Base-by-base conservation (phyloP, 2,888 invertebrate species). In the Chouioia cunea region DNA sequence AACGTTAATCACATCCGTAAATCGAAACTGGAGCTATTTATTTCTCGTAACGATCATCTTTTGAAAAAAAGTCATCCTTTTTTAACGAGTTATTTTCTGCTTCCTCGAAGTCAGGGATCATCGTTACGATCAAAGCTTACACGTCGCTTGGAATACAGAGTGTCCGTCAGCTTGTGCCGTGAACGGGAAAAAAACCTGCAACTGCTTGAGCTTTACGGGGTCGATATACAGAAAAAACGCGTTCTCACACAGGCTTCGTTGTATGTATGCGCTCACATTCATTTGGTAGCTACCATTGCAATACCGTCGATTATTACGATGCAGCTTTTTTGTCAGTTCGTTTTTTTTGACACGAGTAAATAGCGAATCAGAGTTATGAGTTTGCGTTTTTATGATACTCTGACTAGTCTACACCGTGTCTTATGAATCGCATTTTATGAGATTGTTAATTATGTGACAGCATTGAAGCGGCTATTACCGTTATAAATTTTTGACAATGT, bases 81-180 rank as follows among this genome's bases (percentile, higher is more conserved):
- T 44, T 23, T 44, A 10, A 46, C 4, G 22, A 14, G 46, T 14
- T 23, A 18, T 6, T 52, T 15, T 23, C 4, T 56, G 50, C 22
- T 60, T 22, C 16, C 15, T 54, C 8, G 54, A 54, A 64, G 64
- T 64, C 70, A 59, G 46, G 64, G 59, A 65, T 70, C 59, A 70
- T 70, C 64, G 59, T 65, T 64, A 48, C 57, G 36, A 69, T 63
- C 64, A 48, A 22, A 53, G 20, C 46, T 50, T 15, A 1, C 15
- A n/a, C 58, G 58, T 16, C 18, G 18, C 36, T 20, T 36, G 62
- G 70, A 70, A 58, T 70, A 59, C 47, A 64, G 64, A 70, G 59
- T 64, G 64, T 64, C 64, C 64, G 44, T 63, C 53, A 53, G 52
- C 23, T 3, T n/a, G 22, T 3, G 47, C 59, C 18, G 48, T n/a